phyloP scores from a whole-genome alignment of 1,140 invertebrate genomes.

The Archegozetes longisetosus region DNA sequence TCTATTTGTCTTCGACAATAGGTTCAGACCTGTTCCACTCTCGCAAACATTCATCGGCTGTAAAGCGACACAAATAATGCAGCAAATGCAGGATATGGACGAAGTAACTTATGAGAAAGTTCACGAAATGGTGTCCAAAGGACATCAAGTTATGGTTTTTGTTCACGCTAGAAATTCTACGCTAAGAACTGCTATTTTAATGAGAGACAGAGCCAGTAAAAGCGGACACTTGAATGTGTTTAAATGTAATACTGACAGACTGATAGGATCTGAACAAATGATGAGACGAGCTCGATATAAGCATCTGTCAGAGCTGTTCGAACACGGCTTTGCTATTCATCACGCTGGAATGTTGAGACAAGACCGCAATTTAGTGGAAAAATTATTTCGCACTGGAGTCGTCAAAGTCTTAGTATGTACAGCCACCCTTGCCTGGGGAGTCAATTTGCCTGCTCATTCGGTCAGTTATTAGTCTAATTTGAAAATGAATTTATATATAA shows the following conservation, averaged over 20 bases:
- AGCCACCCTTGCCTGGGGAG: constrained; percentile 96
- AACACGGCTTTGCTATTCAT: constrained; percentile 78
- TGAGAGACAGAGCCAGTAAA: constrained; percentile 30
- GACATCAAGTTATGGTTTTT: constrained; percentile 97
- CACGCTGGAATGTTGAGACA: constrained; percentile 84
- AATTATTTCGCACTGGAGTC: constrained; percentile 67
- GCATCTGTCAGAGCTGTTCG: constrained; percentile 61
- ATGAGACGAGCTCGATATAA: constrained; percentile 55
- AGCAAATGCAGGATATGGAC: constrained; percentile 75
- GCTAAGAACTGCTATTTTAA: constrained; percentile 53
- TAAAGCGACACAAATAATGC: constrained; percentile 54
- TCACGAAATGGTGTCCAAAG: constrained; percentile 61
- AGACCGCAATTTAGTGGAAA: constrained; percentile 72
- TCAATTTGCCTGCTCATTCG: constrained; percentile 93
- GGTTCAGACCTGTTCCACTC: constrained; percentile 89
- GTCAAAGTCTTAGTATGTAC: constrained; percentile 93
- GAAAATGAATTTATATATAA: background rate
- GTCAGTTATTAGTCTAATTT: constrained; percentile 35
- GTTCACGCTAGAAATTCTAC: constrained; percentile 96
- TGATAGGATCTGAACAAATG: constrained; percentile 11
- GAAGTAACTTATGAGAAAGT: constrained; percentile 86
- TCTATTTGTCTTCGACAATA: constrained; percentile 90
- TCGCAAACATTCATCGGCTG: constrained; percentile 83
- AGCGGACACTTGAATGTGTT: constrained; percentile 44
- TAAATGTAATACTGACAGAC: constrained; percentile 11